Conservation (phyloP, 2,797 vertebrate species). For the Setipinna tenuifilis region DNA sequence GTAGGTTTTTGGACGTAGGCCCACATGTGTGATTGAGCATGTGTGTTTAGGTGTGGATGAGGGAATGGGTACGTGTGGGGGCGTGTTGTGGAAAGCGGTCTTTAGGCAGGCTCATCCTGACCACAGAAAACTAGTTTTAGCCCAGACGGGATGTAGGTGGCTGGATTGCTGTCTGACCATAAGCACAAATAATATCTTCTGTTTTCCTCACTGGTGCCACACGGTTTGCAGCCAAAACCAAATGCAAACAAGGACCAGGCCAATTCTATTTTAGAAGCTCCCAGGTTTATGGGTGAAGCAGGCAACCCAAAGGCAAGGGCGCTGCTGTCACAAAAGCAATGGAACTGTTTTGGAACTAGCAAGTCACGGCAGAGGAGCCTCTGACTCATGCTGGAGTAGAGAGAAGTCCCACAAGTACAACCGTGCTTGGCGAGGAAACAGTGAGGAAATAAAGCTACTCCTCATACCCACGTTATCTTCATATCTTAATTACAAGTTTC, state of each 20-base stretch:
- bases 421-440: not conserved
- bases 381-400: not conserved
- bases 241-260: constrained; percentile 31
- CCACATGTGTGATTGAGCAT: not conserved
- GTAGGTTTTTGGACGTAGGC: not conserved
- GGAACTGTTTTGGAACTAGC: not conserved
- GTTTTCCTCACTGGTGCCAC: constrained; percentile 16
- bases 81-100: constrained; percentile 41
- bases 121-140: constrained; percentile 46
- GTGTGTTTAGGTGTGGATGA: not conserved
- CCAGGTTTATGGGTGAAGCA: not conserved
- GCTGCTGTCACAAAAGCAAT: not conserved
- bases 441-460: not conserved
- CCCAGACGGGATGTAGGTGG: constrained; percentile 54
- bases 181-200: constrained; percentile 34
- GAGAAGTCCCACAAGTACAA: not conserved
- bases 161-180: constrained; percentile 17
- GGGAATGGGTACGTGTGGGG: not conserved
- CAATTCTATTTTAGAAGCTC: constrained; percentile 41
- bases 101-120: constrained; percentile 39
- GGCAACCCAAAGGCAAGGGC: not conserved
- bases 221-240: constrained; percentile 33
- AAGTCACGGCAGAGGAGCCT: not conserved
- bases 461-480: not conserved
- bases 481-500: not conserved